Conservation (phyloP, 2,797 vertebrate species). For the Microcaecilia unicolor region DNA sequence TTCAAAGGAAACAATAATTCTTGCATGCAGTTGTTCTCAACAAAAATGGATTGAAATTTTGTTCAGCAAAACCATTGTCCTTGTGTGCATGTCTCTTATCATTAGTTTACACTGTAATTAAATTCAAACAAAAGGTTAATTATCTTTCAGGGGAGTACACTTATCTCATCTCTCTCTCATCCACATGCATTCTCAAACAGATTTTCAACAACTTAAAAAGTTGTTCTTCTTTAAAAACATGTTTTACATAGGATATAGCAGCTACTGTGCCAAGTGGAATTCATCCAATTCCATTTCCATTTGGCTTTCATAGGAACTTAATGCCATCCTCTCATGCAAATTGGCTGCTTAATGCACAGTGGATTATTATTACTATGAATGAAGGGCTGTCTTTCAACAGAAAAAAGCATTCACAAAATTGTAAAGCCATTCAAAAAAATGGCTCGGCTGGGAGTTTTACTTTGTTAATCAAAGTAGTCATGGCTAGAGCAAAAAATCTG, state of each 20-base stretch:
- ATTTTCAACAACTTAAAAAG: conserved; percentile 27
- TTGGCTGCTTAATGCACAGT: conserved; percentile 18
- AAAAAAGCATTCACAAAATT: conserved; percentile 20
- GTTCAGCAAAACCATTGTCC: too few species aligned
- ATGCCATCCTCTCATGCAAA: conserved; percentile 22
- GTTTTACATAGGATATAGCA: conserved; percentile 3
- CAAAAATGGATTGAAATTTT: too few species aligned
- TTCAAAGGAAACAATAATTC: too few species aligned
- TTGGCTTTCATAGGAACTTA: conserved; percentile 16
- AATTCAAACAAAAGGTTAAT: conserved; percentile 1
- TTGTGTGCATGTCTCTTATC: too few species aligned
- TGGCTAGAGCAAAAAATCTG: too few species aligned
- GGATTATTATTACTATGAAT: conserved; percentile 18
- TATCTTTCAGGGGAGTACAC: conserved; percentile 1
- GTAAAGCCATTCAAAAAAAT: conserved; percentile 20
- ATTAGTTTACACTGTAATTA: too few species aligned
- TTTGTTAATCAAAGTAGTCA: conserved; percentile 12
- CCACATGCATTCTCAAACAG: conserved; percentile 7
- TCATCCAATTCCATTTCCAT: conserved; percentile 6
- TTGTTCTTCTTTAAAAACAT: conserved; percentile 4
- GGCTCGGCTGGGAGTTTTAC: conserved; percentile 11
- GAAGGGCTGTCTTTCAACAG: conserved; percentile 21
- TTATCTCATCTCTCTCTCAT: background rate
- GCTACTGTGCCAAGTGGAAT: conserved; percentile 4
- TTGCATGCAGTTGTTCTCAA: too few species aligned